These are phyloP conservation scores for Bubo bubo DNA, from an alignment of 2,113 vertebrate species.

Conservation along the genomic window DNA sequence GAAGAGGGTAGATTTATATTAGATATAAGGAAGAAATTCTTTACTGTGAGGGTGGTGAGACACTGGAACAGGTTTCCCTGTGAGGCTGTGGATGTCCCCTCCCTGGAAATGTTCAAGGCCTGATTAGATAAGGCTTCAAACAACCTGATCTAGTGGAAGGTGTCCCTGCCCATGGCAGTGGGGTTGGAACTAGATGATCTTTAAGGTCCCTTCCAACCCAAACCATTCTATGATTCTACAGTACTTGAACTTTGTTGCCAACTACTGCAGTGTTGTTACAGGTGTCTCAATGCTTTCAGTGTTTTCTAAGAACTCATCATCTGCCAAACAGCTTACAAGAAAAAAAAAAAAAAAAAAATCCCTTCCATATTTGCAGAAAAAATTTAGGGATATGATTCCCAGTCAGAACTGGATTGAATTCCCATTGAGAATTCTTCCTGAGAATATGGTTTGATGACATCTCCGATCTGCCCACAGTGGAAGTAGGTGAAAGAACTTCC, in stretches of 20 bases:
- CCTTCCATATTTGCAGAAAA: neutral
- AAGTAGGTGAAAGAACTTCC: neutral
- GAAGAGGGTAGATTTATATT: no score
- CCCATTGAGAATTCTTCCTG: neutral
- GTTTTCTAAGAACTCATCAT: neutral
- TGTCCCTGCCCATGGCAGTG: no score
- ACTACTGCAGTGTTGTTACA: neutral
- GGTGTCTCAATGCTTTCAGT: neutral
- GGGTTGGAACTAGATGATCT: no score
- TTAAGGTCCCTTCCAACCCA: no score
- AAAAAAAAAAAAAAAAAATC: neutral
- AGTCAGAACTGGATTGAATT: neutral
- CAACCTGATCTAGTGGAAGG: no score
- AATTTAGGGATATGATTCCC: neutral
- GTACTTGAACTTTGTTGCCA: neutral
- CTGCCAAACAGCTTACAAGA: neutral
- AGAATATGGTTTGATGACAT: fast-evolving
- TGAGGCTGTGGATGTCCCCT: no score
- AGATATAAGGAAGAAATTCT: no score
- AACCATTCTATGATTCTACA: no score
- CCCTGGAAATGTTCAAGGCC: no score
- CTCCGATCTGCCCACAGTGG: neutral
- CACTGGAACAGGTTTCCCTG: no score
- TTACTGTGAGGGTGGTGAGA: no score
- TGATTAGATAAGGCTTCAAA: no score